Base-by-base conservation (phyloP, 2,797 vertebrate species). In the Cuculus canorus region DNA sequence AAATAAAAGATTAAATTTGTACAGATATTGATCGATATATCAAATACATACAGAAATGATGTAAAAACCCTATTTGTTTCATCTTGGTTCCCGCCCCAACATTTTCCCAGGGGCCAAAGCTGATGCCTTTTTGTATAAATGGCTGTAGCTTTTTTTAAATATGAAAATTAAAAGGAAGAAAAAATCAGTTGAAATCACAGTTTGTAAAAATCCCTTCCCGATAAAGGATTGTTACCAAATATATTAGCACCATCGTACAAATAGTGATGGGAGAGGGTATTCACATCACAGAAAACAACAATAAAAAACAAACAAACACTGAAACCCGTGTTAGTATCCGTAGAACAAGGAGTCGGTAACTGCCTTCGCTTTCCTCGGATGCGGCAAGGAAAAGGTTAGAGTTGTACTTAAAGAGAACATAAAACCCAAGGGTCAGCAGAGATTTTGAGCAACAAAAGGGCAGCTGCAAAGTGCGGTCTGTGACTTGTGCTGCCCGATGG, bases 221-320 rank as follows among this genome's bases (percentile, higher is more conserved):
- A 98, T 98, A 98, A 98, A 98, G 98, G 97, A 98, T 98, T 98
- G 98, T 99, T 99, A 99, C 99, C 98, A 99, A 98, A 99, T 99
- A 98, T 98, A 99, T 99, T 97, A 99, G 99, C 99, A 99, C 99
- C 99, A 99, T 99, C 89, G 97, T 99, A 99, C 98, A 98, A 98
- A 98, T 98, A 98, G 98, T 98, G 98, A 98, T 97, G 97, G 98
- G 98, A 98, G 97, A 97, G 97, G 97, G 97, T 97, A 96, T 98
- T 99, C 98, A 98, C 98, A 98, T 99, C 99, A 98, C 97, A 85
- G 93, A 97, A 97, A 99, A 99, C 98, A 97, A 98, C 96, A 98
- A 97, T 94, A 98, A 98, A 90, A 93, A 98, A 96, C 97, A 97
- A 98, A 98, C 97, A 97, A 95, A 98, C 97, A 98, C 96, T 97